Evolutionary conservation across 2,113 vertebrate genomes (phyloP), one percentile per base, ranked within the genome.

Genomic region (Stercorarius parasiticus): DNA sequence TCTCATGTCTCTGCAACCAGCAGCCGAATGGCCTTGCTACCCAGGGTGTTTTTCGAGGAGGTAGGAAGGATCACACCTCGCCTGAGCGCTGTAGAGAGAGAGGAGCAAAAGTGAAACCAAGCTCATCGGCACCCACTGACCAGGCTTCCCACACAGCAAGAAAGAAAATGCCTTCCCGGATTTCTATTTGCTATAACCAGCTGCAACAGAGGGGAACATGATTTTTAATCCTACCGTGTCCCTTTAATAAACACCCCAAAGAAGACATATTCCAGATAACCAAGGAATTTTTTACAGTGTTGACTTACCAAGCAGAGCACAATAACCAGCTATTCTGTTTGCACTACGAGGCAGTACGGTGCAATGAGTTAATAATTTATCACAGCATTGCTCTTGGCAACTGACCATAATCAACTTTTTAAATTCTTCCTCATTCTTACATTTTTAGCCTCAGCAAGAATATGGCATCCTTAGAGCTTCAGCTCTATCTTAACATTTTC

Each of bases 301-400:
- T 96, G 95, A 93, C 94, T 95, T 94, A 97, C 77, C 61, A 88
- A 96, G 92, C 78, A 82, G 82, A 94, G 94, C 94, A 94, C 93
- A 95, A 95, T 94, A 95, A 97, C 93, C 84, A 95, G 91, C 87
- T 67, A 83, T 55, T 94, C 80, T 96, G 90, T 97, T 97, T 96
- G 93, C 91, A 88, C 90, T 95, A 18, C 0, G 5, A 96, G 93
- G 91, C 87, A 95, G 91, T 92, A 88, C 94, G 92, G 96, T 93
- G 76, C 86, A 97, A 95, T 80, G 88, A 97, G 94, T 97, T 97
- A 97, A 97, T 96, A 86, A 97, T 97, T 97, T 94, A 97, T 97
- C 93, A 76, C 3, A 3, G 93, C 92, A 93, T 7, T 92, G 90
- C 90, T 83, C 87, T 88, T 93, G 82, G 92, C 94, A 94, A 92